A percentile compares a stretch with the other conserved stretches of the same genome.
phyloP scores from a whole-genome alignment of 2,113 vertebrate species.

The Muscicapa adusta region DNA sequence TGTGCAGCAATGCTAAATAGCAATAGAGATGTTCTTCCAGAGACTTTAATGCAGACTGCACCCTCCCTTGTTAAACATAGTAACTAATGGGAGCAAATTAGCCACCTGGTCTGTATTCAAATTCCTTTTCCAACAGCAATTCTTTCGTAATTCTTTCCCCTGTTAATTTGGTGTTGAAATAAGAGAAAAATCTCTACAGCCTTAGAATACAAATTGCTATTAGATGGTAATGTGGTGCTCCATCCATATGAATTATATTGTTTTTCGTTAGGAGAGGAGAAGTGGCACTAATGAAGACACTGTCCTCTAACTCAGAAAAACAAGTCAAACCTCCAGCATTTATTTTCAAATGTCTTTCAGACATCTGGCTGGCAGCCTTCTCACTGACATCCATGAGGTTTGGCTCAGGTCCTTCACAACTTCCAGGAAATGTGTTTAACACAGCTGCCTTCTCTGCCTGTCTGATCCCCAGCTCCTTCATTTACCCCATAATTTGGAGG shows the following conservation, averaged over 20 bases:
- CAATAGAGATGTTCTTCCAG: slow-evolving; percentile 17
- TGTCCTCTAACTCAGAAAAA: background rate
- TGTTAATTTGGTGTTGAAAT: background rate
- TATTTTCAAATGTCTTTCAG: background rate
- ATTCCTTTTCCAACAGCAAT: background rate
- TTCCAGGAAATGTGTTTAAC: background rate
- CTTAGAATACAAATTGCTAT: background rate
- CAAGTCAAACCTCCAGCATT: background rate
- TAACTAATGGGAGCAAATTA: slow-evolving; percentile 40
- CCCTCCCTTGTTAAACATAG: slow-evolving; percentile 14
- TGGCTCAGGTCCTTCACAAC: background rate
- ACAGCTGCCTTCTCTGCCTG: background rate
- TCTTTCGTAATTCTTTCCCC: background rate
- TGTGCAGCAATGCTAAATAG: background rate
- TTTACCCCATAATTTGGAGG: background rate
- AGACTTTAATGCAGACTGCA: background rate
- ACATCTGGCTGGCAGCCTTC: background rate
- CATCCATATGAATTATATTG: background rate
- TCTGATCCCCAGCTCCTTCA: background rate
- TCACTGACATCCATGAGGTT: background rate
- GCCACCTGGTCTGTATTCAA: slow-evolving; percentile 17
- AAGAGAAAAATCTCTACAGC: background rate
- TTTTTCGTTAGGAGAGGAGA: background rate
- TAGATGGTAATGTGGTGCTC: background rate
- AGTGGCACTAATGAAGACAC: background rate